These are phyloP conservation scores for Hemicordylus capensis DNA, from an alignment of 2,113 vertebrate genomes.

Conservation along the genomic window DNA sequence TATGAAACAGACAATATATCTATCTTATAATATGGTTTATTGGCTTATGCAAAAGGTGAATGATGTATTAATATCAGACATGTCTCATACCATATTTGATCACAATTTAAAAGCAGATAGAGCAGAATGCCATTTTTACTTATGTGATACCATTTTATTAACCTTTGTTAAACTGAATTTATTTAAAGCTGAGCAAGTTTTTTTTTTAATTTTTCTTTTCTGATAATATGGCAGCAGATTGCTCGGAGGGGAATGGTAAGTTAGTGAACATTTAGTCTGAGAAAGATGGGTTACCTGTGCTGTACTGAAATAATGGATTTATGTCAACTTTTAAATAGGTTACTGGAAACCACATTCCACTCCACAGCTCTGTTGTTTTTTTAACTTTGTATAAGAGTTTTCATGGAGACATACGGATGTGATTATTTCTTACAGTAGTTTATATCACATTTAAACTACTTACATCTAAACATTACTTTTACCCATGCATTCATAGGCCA, in stretches of 20 bases:
- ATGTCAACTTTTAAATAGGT: constrained; percentile 2
- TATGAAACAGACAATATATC: not conserved
- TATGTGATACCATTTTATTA: constrained; percentile 46
- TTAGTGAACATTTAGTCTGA: constrained; percentile 68
- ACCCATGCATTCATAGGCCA: not conserved
- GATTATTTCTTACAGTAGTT: not conserved
- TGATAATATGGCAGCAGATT: constrained; percentile 77
- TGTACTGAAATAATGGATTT: constrained; percentile 45
- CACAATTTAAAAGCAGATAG: not conserved
- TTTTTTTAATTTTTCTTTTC: constrained; percentile 75
- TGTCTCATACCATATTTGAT: not conserved
- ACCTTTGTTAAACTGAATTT: constrained; percentile 62
- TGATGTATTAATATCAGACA: not conserved
- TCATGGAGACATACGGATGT: constrained; percentile 10
- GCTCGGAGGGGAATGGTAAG: constrained; percentile 76
- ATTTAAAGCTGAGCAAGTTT: constrained; percentile 71
- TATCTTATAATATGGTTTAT: not conserved
- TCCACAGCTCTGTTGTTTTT: constrained; percentile 44
- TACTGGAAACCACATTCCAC: constrained; percentile 7
- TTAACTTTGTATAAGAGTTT: not conserved
- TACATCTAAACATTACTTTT: not conserved
- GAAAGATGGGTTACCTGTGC: constrained; percentile 54
- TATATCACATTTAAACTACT: not conserved
- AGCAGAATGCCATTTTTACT: constrained; percentile 41
- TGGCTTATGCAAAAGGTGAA: not conserved